Percentiles rank a stretch among this genome's conserved stretches.
phyloP scores from a whole-genome alignment of 2,888 invertebrate species.

The Cheilosia grossa region DNA sequence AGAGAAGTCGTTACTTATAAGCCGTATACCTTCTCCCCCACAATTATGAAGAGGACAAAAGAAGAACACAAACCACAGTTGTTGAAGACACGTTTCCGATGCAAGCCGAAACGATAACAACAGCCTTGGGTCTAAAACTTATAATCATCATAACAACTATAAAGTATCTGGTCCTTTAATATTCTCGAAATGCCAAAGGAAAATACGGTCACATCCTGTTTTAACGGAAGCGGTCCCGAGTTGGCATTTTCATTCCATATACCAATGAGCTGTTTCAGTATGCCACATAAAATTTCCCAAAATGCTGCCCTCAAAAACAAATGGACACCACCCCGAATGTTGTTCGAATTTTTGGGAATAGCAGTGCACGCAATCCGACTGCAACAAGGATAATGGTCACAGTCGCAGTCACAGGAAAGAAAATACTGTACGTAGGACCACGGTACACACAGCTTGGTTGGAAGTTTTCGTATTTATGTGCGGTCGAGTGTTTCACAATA shows the following conservation, averaged over 20 bases:
- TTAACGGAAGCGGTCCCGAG: slow-evolving; percentile 70
- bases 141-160: slow-evolving; percentile 69
- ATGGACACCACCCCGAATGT: slow-evolving; percentile 39
- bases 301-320: slow-evolving; percentile 47
- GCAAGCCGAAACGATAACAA: slow-evolving; percentile 59
- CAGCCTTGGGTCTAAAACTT: slow-evolving; percentile 55
- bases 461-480: slow-evolving; percentile 72
- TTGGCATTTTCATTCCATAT: slow-evolving; percentile 63
- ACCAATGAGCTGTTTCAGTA: slow-evolving; percentile 42
- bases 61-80: slow-evolving; percentile 31
- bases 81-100: slow-evolving; percentile 43
- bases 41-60: slow-evolving; percentile 5
- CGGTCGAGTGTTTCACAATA: slow-evolving; percentile 72
- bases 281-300: slow-evolving; percentile 61
- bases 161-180: slow-evolving; percentile 64
- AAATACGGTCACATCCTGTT: slow-evolving; percentile 72
- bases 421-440: slow-evolving; percentile 29
- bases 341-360: slow-evolving; percentile 48
- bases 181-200: slow-evolving; percentile 64
- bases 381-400: slow-evolving; percentile 72
- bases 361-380: slow-evolving; percentile 70
- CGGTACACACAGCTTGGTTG: slow-evolving; percentile 61
- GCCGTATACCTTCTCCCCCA: background rate
- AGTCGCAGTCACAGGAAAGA: slow-evolving; percentile 44
- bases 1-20: background rate